A percentile compares a stretch with the other conserved stretches of the same genome.
Conservation (phyloP, 2,797 vertebrate species). For the Pygocentrus nattereri region DNA sequence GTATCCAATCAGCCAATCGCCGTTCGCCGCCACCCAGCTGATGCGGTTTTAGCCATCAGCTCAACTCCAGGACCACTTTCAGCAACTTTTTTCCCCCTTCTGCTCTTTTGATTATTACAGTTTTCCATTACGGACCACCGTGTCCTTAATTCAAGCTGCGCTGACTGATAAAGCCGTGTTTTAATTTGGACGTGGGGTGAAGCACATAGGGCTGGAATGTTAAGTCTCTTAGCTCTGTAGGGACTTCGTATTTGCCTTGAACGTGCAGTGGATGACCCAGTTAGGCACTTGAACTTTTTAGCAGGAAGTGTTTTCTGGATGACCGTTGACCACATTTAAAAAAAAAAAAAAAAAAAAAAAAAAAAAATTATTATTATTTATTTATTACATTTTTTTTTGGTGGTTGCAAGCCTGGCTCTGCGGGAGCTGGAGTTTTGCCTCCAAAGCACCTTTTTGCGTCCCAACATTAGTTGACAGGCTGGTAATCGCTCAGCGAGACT, state of each 20-base stretch:
- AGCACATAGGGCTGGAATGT: constrained; percentile 18
- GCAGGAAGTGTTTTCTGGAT: constrained; percentile 2
- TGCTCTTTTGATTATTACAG: not conserved
- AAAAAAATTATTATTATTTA: no score
- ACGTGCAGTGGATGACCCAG: not conserved
- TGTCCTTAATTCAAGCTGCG: not conserved
- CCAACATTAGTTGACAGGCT: no score
- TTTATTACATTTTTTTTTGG: no score
- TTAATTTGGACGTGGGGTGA: not conserved
- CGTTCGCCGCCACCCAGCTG: no score
- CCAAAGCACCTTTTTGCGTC: no score
- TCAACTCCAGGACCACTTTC: no score
- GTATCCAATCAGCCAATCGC: no score
- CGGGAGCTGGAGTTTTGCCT: not conserved
- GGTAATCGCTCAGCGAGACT: no score
- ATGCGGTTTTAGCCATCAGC: no score
- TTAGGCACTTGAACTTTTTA: constrained; percentile 32
- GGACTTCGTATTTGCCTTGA: constrained; percentile 2
- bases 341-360: no score
- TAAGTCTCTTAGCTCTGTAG: constrained; percentile 12
- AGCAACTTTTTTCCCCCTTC: not conserved
- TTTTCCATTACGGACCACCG: not conserved
- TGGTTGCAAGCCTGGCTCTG: not conserved
- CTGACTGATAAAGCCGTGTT: not conserved
- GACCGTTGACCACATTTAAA: no score